phyloP scores from a whole-genome alignment of 2,113 vertebrate species.

The Catagonus wagneri region DNA sequence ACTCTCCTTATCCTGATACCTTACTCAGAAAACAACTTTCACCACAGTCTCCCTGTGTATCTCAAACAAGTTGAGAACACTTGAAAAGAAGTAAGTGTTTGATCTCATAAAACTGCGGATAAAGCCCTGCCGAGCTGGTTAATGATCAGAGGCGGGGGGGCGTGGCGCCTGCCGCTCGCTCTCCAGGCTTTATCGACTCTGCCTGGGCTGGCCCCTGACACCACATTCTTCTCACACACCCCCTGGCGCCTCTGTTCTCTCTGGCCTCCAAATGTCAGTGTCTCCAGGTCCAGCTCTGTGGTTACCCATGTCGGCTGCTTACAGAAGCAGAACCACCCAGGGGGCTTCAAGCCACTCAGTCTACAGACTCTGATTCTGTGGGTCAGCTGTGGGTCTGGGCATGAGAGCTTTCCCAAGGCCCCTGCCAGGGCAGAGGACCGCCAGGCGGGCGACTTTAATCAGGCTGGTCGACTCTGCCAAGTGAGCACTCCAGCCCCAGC shows the following conservation, averaged over 20 bases:
- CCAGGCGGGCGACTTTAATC: neutral
- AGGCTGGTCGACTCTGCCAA: neutral
- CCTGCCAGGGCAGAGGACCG: neutral
- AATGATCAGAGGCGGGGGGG: neutral
- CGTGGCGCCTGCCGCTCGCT: fast-evolving
- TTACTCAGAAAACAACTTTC: neutral
- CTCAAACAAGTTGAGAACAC: neutral
- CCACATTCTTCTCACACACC: neutral
- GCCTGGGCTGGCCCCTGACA: neutral
- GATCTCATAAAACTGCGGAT: neutral
- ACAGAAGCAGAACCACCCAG: neutral
- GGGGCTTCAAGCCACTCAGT: neutral
- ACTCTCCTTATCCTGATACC: neutral
- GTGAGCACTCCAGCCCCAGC: neutral
- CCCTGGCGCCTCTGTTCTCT: neutral
- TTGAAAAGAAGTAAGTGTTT: neutral
- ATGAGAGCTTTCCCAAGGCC: neutral
- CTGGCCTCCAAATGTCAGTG: neutral
- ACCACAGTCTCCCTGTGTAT: neutral
- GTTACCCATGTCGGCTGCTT: neutral
- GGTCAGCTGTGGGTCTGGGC: neutral
- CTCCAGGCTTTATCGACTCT: fast-evolving
- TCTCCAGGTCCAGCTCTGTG: neutral
- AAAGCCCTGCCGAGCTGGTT: fast-evolving
- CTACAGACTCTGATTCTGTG: neutral